These are phyloP conservation scores for Lasioglossum vierecki DNA, from an alignment of 2,888 invertebrate species.

Conservation along the genomic window DNA sequence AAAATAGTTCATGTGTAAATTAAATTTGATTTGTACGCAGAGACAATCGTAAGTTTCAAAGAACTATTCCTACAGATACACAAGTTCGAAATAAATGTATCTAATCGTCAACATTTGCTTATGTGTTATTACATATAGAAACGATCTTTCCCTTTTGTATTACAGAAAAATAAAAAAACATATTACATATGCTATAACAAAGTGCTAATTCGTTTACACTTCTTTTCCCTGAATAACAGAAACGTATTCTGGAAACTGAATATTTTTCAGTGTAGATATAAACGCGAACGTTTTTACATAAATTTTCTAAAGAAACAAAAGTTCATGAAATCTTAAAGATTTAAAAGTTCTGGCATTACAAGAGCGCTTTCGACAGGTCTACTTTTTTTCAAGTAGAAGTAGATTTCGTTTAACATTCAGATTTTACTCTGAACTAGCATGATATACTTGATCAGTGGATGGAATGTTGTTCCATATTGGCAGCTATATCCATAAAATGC, in stretches of 20 bases:
- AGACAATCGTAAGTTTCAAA: constrained; percentile 10
- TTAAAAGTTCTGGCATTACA: constrained; percentile 36
- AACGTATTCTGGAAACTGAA: constrained; percentile 56
- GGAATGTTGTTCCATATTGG: constrained; percentile 59
- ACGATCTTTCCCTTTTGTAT: constrained; percentile 13
- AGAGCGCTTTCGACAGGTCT: constrained; percentile 24
- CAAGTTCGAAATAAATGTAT: neutral
- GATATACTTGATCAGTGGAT: constrained; percentile 52
- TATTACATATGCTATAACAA: constrained; percentile 14
- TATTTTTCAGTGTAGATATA: constrained; percentile 47
- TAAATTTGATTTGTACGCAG: constrained; percentile 10
- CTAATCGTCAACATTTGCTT: neutral
- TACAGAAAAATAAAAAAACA: constrained; percentile 42
- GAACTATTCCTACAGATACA: neutral
- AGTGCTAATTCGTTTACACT: constrained; percentile 25
- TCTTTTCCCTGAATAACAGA: constrained; percentile 76
- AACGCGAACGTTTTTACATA: neutral
- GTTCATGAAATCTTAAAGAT: neutral
- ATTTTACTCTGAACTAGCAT: constrained; percentile 32
- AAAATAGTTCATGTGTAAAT: constrained; percentile 22
- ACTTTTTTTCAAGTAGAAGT: neutral
- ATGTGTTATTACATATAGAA: constrained; percentile 19
- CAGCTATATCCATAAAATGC: constrained; percentile 53
- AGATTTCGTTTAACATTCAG: neutral
- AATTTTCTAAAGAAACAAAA: neutral